phyloP scores from a whole-genome alignment of 2,797 vertebrate species.

The Peromyscus aztecus region DNA sequence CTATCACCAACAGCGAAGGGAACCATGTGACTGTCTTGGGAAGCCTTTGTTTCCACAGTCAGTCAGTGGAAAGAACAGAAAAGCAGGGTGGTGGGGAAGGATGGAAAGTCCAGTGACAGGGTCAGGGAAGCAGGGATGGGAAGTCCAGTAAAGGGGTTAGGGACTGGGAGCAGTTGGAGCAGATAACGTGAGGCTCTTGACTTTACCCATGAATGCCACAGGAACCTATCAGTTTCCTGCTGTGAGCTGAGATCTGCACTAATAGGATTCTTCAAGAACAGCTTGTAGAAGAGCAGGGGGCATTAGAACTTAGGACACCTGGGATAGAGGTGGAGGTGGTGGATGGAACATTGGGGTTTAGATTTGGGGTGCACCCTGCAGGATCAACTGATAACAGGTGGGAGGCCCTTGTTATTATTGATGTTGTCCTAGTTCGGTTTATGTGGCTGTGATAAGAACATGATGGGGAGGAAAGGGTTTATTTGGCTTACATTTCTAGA shows the following conservation, averaged over 20 bases:
- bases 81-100: background rate
- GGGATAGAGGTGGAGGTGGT: background rate
- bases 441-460: background rate
- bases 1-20: background rate
- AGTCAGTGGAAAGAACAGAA: background rate
- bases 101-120: background rate
- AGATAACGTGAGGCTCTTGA: background rate
- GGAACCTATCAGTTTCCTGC: background rate
- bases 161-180: background rate
- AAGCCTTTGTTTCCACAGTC: background rate
- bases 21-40: background rate
- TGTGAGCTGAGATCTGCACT: background rate
- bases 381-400: background rate
- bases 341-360: background rate
- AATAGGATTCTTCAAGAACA: background rate
- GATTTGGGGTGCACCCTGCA: background rate
- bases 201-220: background rate
- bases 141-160: no score
- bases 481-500: background rate
- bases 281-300: background rate
- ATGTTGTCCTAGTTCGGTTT: background rate
- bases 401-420: background rate
- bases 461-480: background rate
- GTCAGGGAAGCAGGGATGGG: no score
- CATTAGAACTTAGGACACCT: background rate